Evolutionary conservation across 1,140 invertebrate species (phyloP), one percentile per base, ranked within the genome.

Genomic region (Fopius arisanus): DNA sequence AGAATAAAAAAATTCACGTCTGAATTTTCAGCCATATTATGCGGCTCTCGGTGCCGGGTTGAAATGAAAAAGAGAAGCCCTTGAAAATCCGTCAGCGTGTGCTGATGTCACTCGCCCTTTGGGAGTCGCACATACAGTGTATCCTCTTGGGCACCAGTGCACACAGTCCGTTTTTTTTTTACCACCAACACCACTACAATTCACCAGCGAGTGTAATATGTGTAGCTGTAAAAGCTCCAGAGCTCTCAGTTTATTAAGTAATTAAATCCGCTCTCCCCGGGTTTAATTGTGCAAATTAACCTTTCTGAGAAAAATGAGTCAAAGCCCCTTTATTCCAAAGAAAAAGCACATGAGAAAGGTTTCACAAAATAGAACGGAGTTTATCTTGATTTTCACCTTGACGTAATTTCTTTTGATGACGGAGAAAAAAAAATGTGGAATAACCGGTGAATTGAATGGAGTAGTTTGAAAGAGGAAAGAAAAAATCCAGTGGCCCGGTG

Each of bases 201-300:
- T 14, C 54, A 62, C 3, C 54, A 7, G 12, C 37, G 23, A n/a
- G 14, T 43, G 37, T 41, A 2, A 3, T 3, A 67, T 26, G 14
- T 43, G 66, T 65, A n/a, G 28, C n/a, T 12, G 4, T 29, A 31
- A 65, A 31, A 65, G 62, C 29, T 65, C 29, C 0, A 5, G 26
- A 28, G 26, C 62, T 65, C 62, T 33, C 62, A 33, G 29, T 65
- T 65, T 65, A 65, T 65, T 65, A 65, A 65, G 62, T 65, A 65
- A 65, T 37, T 65, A 19, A 65, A 65, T 65, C 62, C 12, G 5
- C 3, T 14, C 29, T 65, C 29, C 62, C 16, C 29, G 33, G n/a
- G 62, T 59, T 59, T 19, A 33, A 31, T 65, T 16, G 29, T 14
- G 29, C 29, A 65, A 31, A 65, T 65, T 65, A 65, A 65, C n/a